phyloP scores from a whole-genome alignment of 2,888 invertebrate genomes.

The Drosophila rubida region DNA sequence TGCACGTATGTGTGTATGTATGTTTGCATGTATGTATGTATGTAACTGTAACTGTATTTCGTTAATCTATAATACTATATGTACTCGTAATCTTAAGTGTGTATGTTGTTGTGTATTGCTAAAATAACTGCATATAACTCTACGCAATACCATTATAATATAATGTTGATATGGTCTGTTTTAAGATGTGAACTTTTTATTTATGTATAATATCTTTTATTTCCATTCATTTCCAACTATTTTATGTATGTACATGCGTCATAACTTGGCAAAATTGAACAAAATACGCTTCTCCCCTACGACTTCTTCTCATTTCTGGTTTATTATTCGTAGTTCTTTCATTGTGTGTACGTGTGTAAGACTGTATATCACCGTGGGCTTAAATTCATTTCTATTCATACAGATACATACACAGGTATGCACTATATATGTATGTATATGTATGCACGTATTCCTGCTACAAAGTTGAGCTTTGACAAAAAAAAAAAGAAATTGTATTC shows the following conservation, averaged over 20 bases:
- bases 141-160: constrained; percentile 50
- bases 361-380: constrained; percentile 69
- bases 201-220: constrained; percentile 15
- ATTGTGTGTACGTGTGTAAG: constrained; percentile 29
- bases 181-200: constrained; percentile 56
- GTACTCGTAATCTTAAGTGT: constrained; percentile 19
- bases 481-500: constrained; percentile 23
- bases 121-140: constrained; percentile 40
- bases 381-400: constrained; percentile 66
- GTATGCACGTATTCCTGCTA: constrained; percentile 37
- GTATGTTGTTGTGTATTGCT: constrained; percentile 33
- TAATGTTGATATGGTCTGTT: constrained; percentile 74
- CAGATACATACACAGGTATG: constrained; percentile 30
- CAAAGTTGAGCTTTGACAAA: constrained; percentile 32
- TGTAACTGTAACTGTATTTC: constrained; percentile 14
- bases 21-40: too few relatives aligned
- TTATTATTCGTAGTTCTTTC: constrained; percentile 28
- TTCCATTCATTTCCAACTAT: constrained; percentile 32
- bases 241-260: constrained; percentile 50
- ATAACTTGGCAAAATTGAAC: constrained; percentile 36
- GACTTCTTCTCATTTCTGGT: constrained; percentile 3
- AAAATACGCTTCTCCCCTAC: not conserved
- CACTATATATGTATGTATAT: constrained; percentile 12
- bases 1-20: constrained; percentile 7
- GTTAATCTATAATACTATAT: constrained; percentile 32